Conservation (phyloP, 2,797 vertebrate genomes). For the Syngnathus acus region DNA sequence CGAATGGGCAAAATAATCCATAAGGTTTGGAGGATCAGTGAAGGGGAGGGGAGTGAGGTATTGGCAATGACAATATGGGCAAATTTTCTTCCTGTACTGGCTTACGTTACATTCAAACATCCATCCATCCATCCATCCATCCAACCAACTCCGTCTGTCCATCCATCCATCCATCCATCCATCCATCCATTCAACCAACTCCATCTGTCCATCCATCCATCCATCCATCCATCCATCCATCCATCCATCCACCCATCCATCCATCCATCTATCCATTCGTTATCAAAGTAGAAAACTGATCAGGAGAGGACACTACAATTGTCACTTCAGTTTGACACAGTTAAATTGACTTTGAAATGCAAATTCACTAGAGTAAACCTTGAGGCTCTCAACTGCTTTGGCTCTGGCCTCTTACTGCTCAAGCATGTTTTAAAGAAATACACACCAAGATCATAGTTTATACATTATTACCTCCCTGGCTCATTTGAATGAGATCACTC, state of each 20-base stretch:
- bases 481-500: slow-evolving; percentile 35
- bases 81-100: not conserved
- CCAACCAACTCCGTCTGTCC: not conserved
- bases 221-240: not conserved
- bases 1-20: not conserved
- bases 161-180: not conserved
- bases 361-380: not conserved
- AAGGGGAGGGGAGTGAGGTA: not conserved
- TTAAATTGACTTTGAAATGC: not conserved
- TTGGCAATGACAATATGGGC: not conserved
- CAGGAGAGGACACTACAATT: not conserved
- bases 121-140: not conserved
- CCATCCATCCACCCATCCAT: not conserved
- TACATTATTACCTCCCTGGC: not conserved
- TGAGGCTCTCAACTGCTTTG: not conserved
- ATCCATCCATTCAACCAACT: not conserved
- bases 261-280: not conserved
- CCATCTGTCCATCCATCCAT: not conserved
- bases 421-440: not conserved
- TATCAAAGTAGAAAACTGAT: not conserved
- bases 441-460: no score
- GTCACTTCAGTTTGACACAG: not conserved
- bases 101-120: not conserved
- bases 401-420: not conserved
- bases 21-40: not conserved